Evolutionary conservation across 2,113 vertebrate species (phyloP).

Genomic region (Guaruba guarouba): DNA sequence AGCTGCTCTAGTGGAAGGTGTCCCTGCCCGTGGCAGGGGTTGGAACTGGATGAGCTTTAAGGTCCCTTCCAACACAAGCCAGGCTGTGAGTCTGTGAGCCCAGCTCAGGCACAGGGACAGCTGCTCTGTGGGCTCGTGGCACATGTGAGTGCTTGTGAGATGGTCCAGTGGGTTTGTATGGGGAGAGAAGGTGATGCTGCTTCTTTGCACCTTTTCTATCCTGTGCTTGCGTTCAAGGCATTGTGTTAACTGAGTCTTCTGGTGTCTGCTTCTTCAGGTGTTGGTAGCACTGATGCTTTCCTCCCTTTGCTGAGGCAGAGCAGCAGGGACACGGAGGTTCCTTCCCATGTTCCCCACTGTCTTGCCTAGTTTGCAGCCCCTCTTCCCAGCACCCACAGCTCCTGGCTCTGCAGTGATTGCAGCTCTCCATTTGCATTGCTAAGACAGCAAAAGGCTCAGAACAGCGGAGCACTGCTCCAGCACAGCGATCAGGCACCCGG

Average conservation of each 20-base stretch:
- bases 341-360: neutral
- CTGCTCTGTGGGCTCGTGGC: accelerated
- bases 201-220: neutral
- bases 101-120: neutral
- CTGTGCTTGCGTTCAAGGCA: accelerated
- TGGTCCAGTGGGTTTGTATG: neutral
- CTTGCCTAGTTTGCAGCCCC: neutral
- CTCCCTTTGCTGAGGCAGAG: neutral
- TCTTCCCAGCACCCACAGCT: neutral
- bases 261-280: neutral
- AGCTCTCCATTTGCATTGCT: neutral
- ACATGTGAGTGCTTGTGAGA: accelerated
- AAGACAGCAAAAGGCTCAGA: neutral
- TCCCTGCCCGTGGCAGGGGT: neutral
- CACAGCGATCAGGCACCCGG: neutral
- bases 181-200: neutral
- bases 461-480: neutral
- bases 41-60: accelerated
- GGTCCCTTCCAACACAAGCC: neutral
- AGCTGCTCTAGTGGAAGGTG: neutral
- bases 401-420: neutral
- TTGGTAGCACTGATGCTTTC: neutral
- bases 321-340: neutral
- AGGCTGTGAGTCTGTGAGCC: neutral
- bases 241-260: neutral